Evolutionary conservation across 2,113 vertebrate species (phyloP).

Genomic region (Mirza zaza): DNA sequence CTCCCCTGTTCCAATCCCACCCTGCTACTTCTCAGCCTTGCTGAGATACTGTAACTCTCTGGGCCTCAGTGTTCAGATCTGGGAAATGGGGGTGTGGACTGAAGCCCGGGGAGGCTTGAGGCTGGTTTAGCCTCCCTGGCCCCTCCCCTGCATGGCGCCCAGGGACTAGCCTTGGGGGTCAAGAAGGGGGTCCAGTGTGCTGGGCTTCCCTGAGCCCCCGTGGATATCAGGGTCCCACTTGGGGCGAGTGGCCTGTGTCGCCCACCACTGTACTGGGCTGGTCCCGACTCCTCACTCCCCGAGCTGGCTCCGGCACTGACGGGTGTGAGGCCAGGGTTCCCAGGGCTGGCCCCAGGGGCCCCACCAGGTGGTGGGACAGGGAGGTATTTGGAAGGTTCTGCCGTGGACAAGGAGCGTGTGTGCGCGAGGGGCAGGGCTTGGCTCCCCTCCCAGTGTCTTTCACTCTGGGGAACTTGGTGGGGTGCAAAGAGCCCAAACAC

Average conservation of each 20-base stretch:
- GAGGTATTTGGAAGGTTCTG: background rate
- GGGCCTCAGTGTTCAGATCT: background rate
- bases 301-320: background rate
- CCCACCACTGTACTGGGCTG: background rate
- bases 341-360: background rate
- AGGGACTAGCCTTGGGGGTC: too few species aligned
- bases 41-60: background rate
- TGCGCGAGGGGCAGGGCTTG: fast-evolving
- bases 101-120: too few species aligned
- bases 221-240: background rate
- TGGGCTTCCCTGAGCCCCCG: background rate
- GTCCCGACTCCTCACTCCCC: background rate
- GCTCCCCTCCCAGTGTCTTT: background rate
- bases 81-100: background rate
- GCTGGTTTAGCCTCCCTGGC: too few species aligned
- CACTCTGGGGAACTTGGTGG: background rate
- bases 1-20: too few species aligned
- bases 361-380: background rate
- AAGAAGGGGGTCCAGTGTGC: background rate
- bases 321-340: background rate
- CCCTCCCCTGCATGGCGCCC: too few species aligned
- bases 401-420: background rate
- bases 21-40: background rate
- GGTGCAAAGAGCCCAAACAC: background rate
- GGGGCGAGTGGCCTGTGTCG: background rate